Evolutionary conservation across 2,113 vertebrate genomes (phyloP), one percentile per base, ranked within the genome.

Genomic region (Microcebus lehilahytsara): DNA sequence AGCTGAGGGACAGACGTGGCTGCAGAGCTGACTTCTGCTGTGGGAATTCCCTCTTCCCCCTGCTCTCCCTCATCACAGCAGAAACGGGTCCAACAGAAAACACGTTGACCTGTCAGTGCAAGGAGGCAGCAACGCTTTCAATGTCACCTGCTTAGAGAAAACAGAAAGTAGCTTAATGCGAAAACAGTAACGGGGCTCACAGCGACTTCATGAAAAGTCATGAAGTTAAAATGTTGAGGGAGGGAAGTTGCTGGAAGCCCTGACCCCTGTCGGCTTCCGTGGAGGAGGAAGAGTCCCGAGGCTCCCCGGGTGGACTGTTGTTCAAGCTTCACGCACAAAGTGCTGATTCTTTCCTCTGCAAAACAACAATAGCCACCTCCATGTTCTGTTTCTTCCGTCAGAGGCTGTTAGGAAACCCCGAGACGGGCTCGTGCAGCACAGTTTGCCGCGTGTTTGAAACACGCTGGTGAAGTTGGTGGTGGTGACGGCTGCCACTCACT

Each of bases 41-140:
- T 1, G 27, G 30, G 27, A 89, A 42, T 84, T 46, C 46, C 84
- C 0, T 30, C n/a, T 30, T 75, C 42, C 9, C 56, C 6, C 34
- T 32, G 34, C 12, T 5, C 32, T 77, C 78, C 19, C 7, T 51
- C 72, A 9, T 37, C 51, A 19, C 60, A 42, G 27, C 9, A 13
- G 86, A 34, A 22, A 14, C 2, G n/a, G 30, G 20, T 34, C 69
- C 75, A 5, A 0, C 9, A 23, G 49, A 22, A 58, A 37, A 27
- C 0, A 34, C 4, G 1, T 5, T 34, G 69, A 30, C 51, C 51
- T 1, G 7, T 60, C 27, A 6, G 32, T 0, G 6, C 16, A 17
- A n/a, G 46, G 23, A 34, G 0, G 27, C 22, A 9, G 42, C 71
- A 6, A 17, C 0, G 3, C 7, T 1, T 12, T 23, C 3, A 11